Evolutionary conservation across 2,888 invertebrate genomes (phyloP), one percentile per base, ranked within the genome.

Genomic region (Campoplex capitator): DNA sequence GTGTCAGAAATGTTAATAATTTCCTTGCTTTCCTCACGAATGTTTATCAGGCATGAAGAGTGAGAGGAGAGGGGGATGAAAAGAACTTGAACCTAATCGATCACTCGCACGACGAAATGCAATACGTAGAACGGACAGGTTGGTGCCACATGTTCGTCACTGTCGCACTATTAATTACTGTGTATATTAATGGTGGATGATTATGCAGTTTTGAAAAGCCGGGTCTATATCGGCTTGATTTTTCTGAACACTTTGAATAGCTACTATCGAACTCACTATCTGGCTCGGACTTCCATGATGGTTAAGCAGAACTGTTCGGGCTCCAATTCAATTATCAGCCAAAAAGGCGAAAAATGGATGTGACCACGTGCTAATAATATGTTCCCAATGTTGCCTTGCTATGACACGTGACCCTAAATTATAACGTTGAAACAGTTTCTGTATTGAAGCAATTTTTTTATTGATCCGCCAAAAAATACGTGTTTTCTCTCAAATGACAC

Each of bases 131-230:
- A 88, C 85, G 79, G 86, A 85, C 88, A 81, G 86, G 88, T 85
- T 89, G 84, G 28, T 48, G 48, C 79, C 88, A 88, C 86, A 88
- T 88, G 86, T 84, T 87, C 86, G 89, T 90, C 91, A 89, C 84
- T 83, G 88, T 90, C 89, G 88, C 88, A 88, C 88, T 91, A 91
- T 91, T 92, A 92, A 91, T 92, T 92, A 91, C 83, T 79, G n/a
- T 67, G 48, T 71, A 84, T 74, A 85, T 3, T 3, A 83, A 79
- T 82, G 73, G 83, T 82, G 58, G 83, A 81, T 88, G 83, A 84
- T 80, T 45, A 73, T 84, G 78, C 70, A 45, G 62, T 73, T 80
- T 77, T 73, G 35, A 18, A n/a, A 35, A 54, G 35, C 11, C 13
- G 6, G n/a, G 54, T 56, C 42, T n/a, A 38, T 28, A 62, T 48